Evolutionary conservation across 2,888 invertebrate genomes (phyloP), one percentile per base, ranked within the genome.

Genomic region (Chromoteleia sp.): DNA sequence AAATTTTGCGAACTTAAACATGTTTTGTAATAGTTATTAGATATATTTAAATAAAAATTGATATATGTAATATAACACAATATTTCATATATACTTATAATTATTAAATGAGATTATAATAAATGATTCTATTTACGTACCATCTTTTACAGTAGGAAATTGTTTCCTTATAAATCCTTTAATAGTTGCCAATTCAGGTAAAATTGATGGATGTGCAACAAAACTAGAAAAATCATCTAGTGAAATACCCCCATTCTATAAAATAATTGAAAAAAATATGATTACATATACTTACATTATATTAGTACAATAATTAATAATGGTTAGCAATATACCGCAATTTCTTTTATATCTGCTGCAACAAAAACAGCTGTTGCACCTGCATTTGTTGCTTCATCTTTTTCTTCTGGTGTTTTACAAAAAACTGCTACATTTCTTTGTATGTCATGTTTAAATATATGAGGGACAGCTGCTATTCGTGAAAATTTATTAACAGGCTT

Each of bases 301-400:
- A 10, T 48, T 25, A 25, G 25, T 48, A 52, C 33, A 36, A 36
- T n/a, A 25, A 4, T 25, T 4, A 25, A 25, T 25, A 7, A 43
- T 17, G 2, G n/a, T 43, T 21, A 48, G 4, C 2, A 1, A 41
- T 12, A 56, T 83, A 94, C 95, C 93, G 94, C 96, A 84, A 97
- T 95, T 83, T 95, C 94, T 91, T 96, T 96, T 25, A 98, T 94
- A 14, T 97, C 88, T 43, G 97, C 96, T 0, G 92, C 88, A 2
- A 96, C 96, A 8, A 97, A 97, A 8, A 94, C 95, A 4, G 94
- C 89, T 0, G 94, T 93, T 0, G 97, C 97, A 0, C 97, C 97
- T 0, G 95, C 95, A 15, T 94, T 93, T 10, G 92, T 90, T 0
- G 95, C 96, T 80, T 93, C 93, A 59, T 93, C 92, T 58, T 94